Conservation (phyloP, 2,797 vertebrate genomes). For the Pipistrellus pygmaeus region DNA sequence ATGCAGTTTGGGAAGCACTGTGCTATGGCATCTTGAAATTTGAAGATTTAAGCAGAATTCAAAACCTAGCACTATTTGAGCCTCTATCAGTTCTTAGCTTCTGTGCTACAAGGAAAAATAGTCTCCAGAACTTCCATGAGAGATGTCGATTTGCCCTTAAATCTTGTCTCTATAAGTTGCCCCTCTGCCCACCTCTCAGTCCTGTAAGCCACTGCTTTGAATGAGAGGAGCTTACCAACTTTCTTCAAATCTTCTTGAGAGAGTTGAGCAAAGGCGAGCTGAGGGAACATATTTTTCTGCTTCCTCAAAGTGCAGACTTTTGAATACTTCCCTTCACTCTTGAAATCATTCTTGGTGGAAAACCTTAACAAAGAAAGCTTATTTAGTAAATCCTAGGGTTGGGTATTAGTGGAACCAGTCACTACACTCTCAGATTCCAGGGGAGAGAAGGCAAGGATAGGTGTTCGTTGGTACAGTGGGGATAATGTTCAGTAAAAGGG, state of each 20-base stretch:
- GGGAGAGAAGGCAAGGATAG: background rate
- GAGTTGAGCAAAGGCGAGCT: slow-evolving; percentile 56
- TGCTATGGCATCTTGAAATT: background rate
- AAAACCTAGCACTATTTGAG: background rate
- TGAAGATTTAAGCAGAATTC: background rate
- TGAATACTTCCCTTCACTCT: slow-evolving; percentile 79
- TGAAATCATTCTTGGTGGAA: slow-evolving; percentile 81
- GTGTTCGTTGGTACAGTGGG: background rate
- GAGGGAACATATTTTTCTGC: slow-evolving; percentile 75
- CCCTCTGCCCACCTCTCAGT: background rate
- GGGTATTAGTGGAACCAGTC: background rate
- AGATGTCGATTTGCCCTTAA: background rate
- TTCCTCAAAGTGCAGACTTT: slow-evolving; percentile 60
- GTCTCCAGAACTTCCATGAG: background rate
- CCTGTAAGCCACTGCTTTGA: background rate
- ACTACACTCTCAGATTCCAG: background rate
- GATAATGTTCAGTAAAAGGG: background rate
- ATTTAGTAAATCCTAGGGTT: slow-evolving; percentile 5
- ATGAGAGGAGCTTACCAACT: slow-evolving; percentile 51
- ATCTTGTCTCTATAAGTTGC: background rate
- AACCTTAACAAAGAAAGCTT: slow-evolving; percentile 78
- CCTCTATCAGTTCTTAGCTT: background rate
- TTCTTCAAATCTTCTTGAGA: background rate
- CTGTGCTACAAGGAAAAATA: background rate
- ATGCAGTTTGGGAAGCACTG: background rate